Evolutionary conservation across 2,888 invertebrate species (phyloP).

Genomic region (Antitype chi): DNA sequence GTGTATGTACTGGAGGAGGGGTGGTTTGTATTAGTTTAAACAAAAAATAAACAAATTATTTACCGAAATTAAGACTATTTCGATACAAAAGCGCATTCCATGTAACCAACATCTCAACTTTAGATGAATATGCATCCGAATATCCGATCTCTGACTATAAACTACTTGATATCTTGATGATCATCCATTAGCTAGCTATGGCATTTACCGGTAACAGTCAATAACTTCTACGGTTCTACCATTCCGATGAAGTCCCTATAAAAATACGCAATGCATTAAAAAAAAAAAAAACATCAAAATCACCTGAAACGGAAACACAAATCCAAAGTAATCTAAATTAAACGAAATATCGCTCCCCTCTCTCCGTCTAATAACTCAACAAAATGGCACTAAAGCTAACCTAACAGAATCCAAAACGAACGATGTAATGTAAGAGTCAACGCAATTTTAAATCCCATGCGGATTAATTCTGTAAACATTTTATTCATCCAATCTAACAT

Average conservation of each 20-base stretch:
- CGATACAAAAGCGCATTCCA: too few relatives aligned
- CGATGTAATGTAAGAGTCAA: constrained; percentile 30
- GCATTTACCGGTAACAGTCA: not conserved
- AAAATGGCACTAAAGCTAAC: constrained; percentile 22
- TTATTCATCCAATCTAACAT: constrained; percentile 42
- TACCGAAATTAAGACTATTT: too few relatives aligned
- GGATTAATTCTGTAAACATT: constrained; percentile 46
- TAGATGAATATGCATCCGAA: too few relatives aligned
- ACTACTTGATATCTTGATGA: too few relatives aligned
- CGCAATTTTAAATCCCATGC: constrained; percentile 32
- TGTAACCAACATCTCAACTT: too few relatives aligned
- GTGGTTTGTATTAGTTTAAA: too few relatives aligned
- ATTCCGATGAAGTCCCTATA: too few relatives aligned
- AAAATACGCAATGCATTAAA: not conserved
- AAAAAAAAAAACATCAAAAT: not conserved
- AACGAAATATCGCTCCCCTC: constrained; percentile 26
- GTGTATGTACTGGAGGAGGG: too few relatives aligned
- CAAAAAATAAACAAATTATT: too few relatives aligned
- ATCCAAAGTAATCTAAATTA: constrained; percentile 25
- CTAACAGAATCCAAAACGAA: constrained; percentile 20
- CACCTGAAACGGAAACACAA: not conserved
- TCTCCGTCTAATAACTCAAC: constrained; percentile 12
- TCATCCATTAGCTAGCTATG: too few relatives aligned
- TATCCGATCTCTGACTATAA: too few relatives aligned
- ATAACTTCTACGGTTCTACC: not conserved